A percentile compares a stretch with the other conserved stretches of the same genome.
Conservation (phyloP, 2,797 vertebrate genomes). For the Crocodylus rhombifer region DNA sequence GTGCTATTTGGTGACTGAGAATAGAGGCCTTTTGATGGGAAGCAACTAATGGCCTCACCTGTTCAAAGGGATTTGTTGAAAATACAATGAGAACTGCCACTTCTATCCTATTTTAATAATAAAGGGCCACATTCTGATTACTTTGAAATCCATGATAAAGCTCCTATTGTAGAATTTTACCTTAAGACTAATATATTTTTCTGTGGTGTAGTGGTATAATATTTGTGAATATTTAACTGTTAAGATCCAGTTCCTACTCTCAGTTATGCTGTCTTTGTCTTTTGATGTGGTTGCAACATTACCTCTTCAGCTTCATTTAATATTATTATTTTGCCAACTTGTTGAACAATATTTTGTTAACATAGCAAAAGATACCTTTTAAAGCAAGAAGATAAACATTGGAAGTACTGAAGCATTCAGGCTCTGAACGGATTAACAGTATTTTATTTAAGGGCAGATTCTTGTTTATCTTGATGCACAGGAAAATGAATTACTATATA, state of each 20-base stretch:
- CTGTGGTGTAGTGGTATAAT: background rate
- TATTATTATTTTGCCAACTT: background rate
- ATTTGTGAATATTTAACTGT: background rate
- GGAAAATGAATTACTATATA: background rate
- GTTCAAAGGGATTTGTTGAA: background rate
- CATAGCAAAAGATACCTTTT: background rate
- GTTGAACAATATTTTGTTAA: background rate
- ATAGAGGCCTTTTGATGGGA: background rate
- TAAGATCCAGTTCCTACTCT: background rate
- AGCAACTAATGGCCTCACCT: background rate
- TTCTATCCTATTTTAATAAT: background rate
- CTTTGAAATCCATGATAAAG: background rate
- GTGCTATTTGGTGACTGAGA: background rate
- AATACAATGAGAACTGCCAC: background rate
- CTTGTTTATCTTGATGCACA: background rate
- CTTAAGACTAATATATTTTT: background rate
- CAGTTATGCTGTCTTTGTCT: background rate
- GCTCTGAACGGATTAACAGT: background rate
- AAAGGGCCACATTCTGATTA: rapidly evolving
- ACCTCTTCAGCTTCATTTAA: background rate
- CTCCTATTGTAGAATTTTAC: background rate
- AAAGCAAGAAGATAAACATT: background rate
- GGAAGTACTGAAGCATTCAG: background rate
- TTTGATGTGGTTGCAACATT: background rate
- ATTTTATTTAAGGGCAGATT: background rate